Evolutionary conservation across 2,113 vertebrate genomes (phyloP), one percentile per base, ranked within the genome.

Genomic region (human): DNA sequence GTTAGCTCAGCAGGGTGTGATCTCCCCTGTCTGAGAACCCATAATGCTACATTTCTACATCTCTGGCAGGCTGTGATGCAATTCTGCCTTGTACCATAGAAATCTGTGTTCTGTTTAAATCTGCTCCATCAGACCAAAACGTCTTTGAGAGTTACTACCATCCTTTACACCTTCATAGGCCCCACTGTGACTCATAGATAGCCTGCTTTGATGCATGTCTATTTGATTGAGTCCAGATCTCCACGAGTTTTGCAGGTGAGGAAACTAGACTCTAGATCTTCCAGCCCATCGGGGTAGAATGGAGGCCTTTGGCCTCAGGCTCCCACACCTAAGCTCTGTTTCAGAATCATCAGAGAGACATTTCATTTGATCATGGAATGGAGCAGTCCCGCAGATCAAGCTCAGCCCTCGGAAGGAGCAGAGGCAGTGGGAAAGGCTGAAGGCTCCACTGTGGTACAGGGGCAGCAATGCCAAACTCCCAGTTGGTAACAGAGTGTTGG

Each of bases 371-470:
- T n/a, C 61, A 22, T 3, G 1, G 20, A 73, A 50, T 18, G 7
- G 6, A 73, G 43, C 6, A 1, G 38, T 68, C 25, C 68, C 59
- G 59, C 16, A 61, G 57, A 76, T 45, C 20, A 70, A 3, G 32
- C 40, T 84, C 25, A 14, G 43, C 27, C 23, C 25, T 12, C 16
- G 45, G 73, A 68, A 89, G 81, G 32, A 52, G 43, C 90, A n/a
- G 40, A 82, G 35, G 4, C n/a, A 64, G 35, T 45, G 66, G 45
- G n/a, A 75, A 90, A 93, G 35, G n/a, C 43, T n/a, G 6, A 70
- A 1, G 12, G 16, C 57, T n/a, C n/a, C 13, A 10, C 50, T 5
- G 6, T 25, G 32, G 45, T 17, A 64, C 1, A 0, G 9, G 38
- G 61, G 5, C 72, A 48, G 14, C 35, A 48, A 83, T 3, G 20